phyloP scores from a whole-genome alignment of 2,888 invertebrate species.

The Drosophila imparisetae region DNA sequence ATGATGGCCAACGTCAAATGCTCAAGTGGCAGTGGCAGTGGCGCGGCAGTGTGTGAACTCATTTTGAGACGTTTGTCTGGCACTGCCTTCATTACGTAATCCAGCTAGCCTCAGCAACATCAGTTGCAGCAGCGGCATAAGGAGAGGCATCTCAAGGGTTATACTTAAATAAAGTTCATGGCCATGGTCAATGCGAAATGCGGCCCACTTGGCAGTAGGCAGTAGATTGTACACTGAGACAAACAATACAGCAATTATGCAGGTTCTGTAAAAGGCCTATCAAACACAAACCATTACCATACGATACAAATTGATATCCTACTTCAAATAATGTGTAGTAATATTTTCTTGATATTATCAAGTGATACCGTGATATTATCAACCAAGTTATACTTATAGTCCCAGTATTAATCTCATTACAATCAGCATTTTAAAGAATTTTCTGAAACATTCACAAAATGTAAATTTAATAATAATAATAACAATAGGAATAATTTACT shows the following conservation, averaged over 20 bases:
- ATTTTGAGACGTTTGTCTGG: slow-evolving; percentile 73
- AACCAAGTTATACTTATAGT: too few relatives aligned
- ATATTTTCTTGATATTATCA: too few relatives aligned
- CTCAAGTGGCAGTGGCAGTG: slow-evolving; percentile 19
- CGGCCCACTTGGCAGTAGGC: slow-evolving; percentile 54
- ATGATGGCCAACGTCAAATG: slow-evolving; percentile 56
- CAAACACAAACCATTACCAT: not conserved
- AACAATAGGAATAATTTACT: not conserved
- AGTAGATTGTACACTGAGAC: slow-evolving; percentile 1
- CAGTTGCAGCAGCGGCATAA: not conserved
- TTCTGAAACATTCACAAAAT: not conserved
- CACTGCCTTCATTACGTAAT: slow-evolving; percentile 63
- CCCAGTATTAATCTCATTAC: too few relatives aligned
- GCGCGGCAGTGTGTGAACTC: slow-evolving; percentile 48
- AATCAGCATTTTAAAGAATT: too few relatives aligned
- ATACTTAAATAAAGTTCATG: slow-evolving; percentile 68
- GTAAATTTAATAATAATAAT: not conserved
- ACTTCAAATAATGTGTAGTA: not conserved
- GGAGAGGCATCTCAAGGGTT: slow-evolving; percentile 1
- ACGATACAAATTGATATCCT: not conserved
- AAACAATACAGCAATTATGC: not conserved
- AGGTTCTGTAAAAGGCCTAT: not conserved
- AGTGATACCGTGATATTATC: too few relatives aligned
- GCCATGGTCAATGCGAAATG: slow-evolving; percentile 69
- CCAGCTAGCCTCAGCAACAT: slow-evolving; percentile 23